Base-by-base conservation (phyloP, 2,797 vertebrate species). In the Manis crassicaudata region DNA sequence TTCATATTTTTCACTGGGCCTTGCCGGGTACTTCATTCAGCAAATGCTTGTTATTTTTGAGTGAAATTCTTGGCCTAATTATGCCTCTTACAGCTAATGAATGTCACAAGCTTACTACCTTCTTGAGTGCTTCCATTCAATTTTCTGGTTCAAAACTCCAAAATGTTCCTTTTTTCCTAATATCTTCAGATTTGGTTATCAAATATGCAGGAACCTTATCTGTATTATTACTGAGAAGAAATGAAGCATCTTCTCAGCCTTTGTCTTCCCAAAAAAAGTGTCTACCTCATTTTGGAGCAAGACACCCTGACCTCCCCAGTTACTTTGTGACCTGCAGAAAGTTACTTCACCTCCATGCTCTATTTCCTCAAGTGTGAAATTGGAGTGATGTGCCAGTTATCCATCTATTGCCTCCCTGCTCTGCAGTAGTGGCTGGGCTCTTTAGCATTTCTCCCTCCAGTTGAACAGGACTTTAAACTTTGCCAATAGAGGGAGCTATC, bases 231-330 rank as follows among this genome's bases (percentile, higher is more conserved):
- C 1, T 14, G 32, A 80, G 60, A 88, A 35, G 70, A 37, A 32
- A 7, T 5, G 56, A 52, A 32, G 11, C 27, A 35, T 70, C 63
- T 80, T 63, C 67, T 58, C 17, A 76, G 67, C 16, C 54, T 77
- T 83, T 81, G 18, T 32, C 56, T 65, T 93, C 37, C 32, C 62
- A 60, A 65, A 8, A 40, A n/a, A 92, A 82, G 27, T 35, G 10
- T 65, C 65, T 84, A 27, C 56, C 65, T 81, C 72, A 4, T 85
- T 91, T 84, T 86, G 62, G 67, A 86, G 50, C 73, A 63, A 40
- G 63, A 52, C 12, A 35, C 60, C 72, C 58, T 63, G 80, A 90
- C 76, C 73, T 90, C 11, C 50, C 73, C 37, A 27, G 29, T 68
- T 37, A 29, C n/a, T 63, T 5, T 0, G 1, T 73, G 75, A 40